phyloP scores from a whole-genome alignment of 2,113 vertebrate species.

The Paracanthobrama guichenoti region DNA sequence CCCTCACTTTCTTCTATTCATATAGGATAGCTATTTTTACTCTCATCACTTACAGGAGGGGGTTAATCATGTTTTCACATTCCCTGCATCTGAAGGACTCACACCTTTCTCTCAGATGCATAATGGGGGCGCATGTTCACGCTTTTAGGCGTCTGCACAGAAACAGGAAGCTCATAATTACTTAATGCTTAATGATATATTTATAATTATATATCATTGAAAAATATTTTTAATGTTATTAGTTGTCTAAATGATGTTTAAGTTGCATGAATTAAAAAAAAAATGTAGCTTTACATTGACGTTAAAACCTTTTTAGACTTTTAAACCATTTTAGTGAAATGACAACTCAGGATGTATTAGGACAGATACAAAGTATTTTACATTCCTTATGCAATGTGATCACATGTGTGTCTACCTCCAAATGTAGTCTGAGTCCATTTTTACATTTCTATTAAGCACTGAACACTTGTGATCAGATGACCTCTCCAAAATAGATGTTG shows the following conservation, averaged over 20 bases:
- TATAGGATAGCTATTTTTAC: conserved; percentile 30
- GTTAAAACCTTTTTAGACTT: not conserved
- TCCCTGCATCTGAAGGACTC: not conserved
- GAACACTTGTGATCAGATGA: too few species aligned
- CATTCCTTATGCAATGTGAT: too few species aligned
- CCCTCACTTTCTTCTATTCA: not conserved
- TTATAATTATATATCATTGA: not conserved
- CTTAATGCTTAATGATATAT: not conserved
- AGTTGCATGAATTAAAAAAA: not conserved
- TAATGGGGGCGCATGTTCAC: not conserved
- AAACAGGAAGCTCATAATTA: not conserved
- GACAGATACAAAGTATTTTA: too few species aligned
- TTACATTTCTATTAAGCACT: too few species aligned
- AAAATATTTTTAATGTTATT: not conserved
- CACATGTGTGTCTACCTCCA: too few species aligned
- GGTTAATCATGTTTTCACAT: conserved; percentile 6
- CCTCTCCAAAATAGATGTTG: not conserved
- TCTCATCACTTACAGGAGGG: conserved; percentile 5
- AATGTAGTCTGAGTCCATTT: too few species aligned
- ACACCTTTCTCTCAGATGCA: conserved; percentile 24
- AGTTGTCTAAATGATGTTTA: not conserved
- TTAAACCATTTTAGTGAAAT: not conserved
- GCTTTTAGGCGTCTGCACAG: not conserved
- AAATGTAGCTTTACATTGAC: not conserved
- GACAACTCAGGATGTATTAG: not conserved